Evolutionary conservation across 2,113 vertebrate species (phyloP), one percentile per base, ranked within the genome.

Genomic region (Megaceryle maxima): DNA sequence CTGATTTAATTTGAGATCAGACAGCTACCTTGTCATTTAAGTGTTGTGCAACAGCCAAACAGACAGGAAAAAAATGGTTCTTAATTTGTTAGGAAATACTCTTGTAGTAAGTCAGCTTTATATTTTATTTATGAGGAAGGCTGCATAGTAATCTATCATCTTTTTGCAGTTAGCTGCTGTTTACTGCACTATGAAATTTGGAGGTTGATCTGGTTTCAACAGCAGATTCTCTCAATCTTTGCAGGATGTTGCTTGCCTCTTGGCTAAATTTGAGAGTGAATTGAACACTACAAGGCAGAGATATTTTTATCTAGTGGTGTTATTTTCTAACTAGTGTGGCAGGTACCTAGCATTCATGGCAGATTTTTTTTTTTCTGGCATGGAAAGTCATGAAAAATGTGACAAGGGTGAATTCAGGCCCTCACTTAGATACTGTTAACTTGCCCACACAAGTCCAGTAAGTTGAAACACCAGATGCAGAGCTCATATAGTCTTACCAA

Each of bases 1-100:
- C 11, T 70, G 78, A 70, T 86, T 91, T 96, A 88, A 76, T 77
- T 86, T 88, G 63, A 83, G 64, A 86, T 83, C 56, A 83, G 75
- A 94, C 60, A 77, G 43, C 17, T 81, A 90, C 16, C 25, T 92
- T 81, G 48, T 81, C 24, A 7, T 33, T 11, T 75, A 64, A 70
- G 24, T 37, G 26, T 60, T 78, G 26, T 48, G 78, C 59, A 56
- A 56, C 48, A 88, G 77, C 35, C 68, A 94, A 60, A 12, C 56
- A 69, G 51, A 43, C 46, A 74, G 39, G 28, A 57, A 85, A 84
- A 92, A 78, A 44, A 1, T 16, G 13, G 14, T 83, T 95, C 72
- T 76, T 93, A 88, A 80, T 83, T 92, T 95, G 28, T 24, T 37
- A 59, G 33, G 35, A 90, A 90, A 88, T 70, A 78, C 77, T 75